These are phyloP conservation scores for Chionis minor DNA, from an alignment of 2,113 vertebrate genomes.

Conservation along the genomic window DNA sequence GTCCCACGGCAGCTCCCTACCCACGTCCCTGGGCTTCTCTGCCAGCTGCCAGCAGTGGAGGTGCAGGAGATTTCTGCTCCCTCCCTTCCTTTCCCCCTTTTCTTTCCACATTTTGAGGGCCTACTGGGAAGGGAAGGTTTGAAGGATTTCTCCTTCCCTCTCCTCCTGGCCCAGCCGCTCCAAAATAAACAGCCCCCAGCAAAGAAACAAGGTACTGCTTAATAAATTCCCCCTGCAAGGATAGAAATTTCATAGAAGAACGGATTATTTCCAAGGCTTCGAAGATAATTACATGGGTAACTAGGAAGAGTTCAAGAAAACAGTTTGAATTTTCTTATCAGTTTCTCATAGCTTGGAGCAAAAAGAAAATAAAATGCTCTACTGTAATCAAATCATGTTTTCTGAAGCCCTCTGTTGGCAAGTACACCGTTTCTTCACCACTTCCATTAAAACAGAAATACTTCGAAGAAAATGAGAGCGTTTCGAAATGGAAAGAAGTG, in stretches of 20 bases:
- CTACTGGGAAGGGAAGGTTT: background rate
- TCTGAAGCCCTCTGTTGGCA: conserved; percentile 43
- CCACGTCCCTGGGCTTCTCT: background rate
- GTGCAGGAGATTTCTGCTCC: background rate
- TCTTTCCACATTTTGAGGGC: background rate
- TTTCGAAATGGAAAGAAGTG: background rate
- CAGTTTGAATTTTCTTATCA: conserved; percentile 63
- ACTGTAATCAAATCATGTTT: conserved; percentile 48
- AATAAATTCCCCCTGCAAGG: conserved; percentile 19
- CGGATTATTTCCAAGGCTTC: conserved; percentile 53
- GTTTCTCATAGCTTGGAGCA: conserved; percentile 53
- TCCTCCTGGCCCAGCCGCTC: conserved; percentile 15
- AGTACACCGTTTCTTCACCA: background rate
- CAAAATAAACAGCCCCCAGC: conserved; percentile 53
- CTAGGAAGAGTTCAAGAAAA: conserved; percentile 55
- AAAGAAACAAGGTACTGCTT: background rate
- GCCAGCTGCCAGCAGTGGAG: background rate
- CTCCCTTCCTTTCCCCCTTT: background rate
- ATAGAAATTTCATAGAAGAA: background rate
- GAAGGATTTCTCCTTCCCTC: conserved; percentile 9
- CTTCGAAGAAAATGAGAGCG: background rate
- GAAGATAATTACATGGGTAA: conserved; percentile 62
- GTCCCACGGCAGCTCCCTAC: background rate
- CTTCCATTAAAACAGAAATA: background rate
- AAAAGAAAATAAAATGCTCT: conserved; percentile 53